Conservation (phyloP, 1,140 invertebrate genomes). For the Cotesia chilonis region DNA sequence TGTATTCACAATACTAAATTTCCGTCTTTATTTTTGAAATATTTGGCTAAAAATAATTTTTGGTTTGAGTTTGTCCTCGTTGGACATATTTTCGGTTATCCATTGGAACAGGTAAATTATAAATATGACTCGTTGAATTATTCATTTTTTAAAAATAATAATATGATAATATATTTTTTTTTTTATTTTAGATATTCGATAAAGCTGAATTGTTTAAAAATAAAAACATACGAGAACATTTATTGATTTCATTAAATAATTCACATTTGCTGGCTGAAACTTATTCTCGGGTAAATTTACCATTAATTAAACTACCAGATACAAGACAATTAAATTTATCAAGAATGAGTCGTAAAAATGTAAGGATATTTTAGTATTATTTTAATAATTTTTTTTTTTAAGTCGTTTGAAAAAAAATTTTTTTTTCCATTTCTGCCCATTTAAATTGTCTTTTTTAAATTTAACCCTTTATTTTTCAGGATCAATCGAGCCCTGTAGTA, state of each 20-base stretch:
- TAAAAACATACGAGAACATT: conserved; percentile 51
- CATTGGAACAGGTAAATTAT: conserved; percentile 65
- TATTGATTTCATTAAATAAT: conserved; percentile 52
- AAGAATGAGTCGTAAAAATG: neutral
- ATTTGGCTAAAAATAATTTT: conserved; percentile 67
- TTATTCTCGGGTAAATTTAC: conserved; percentile 1
- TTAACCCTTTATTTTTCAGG: neutral
- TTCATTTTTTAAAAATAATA: neutral
- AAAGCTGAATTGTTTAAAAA: conserved; percentile 49
- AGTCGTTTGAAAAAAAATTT: neutral
- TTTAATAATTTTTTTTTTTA: too few species aligned
- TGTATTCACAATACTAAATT: conserved; percentile 66
- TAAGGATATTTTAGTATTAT: neutral
- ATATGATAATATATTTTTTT: neutral
- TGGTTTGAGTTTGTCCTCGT: conserved; percentile 74
- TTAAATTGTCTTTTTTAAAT: too few species aligned
- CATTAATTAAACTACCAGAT: conserved; percentile 31
- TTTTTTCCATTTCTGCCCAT: neutral
- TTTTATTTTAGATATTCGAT: conserved; percentile 40
- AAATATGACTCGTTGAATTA: too few species aligned
- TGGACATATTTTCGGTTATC: conserved; percentile 71
- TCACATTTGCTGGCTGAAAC: conserved; percentile 37
- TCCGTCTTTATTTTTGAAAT: conserved; percentile 67
- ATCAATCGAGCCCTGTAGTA: neutral
- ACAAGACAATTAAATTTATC: conserved; percentile 23